Conservation (phyloP, 2,797 vertebrate genomes). For the Leucoraja ocellata region DNA sequence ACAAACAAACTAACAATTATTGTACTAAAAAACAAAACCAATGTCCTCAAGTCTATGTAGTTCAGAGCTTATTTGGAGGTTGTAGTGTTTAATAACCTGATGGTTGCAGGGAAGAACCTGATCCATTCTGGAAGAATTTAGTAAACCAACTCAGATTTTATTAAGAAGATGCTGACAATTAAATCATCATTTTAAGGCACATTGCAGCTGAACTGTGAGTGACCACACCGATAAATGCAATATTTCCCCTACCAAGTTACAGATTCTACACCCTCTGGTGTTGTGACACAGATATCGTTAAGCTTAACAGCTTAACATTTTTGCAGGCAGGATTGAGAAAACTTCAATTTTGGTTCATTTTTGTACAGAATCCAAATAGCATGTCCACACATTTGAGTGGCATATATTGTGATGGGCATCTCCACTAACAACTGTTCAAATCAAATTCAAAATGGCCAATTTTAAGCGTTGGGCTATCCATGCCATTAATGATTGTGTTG, state of each 20-base stretch:
- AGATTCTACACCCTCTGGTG: neutral
- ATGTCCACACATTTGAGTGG: neutral
- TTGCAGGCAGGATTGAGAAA: neutral
- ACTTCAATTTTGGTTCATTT: neutral
- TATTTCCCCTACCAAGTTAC: neutral
- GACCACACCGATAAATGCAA: neutral
- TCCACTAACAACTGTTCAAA: neutral
- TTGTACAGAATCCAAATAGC: neutral
- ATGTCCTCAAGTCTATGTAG: too few relatives aligned
- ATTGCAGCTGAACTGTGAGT: neutral
- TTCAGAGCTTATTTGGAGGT: too few relatives aligned
- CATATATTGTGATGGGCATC: neutral
- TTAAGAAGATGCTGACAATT: neutral
- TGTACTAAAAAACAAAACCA: too few relatives aligned
- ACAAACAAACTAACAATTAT: too few relatives aligned
- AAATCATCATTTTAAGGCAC: neutral
- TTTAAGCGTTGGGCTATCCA: too few relatives aligned
- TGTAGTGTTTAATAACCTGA: too few relatives aligned
- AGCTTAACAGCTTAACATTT: neutral
- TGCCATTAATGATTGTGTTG: too few relatives aligned
- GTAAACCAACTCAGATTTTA: neutral
- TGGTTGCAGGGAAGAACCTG: too few relatives aligned
- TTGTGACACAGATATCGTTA: neutral
- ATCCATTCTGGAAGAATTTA: neutral
- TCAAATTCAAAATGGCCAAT: neutral